Percentiles rank a stretch among this genome's conserved stretches.
Evolutionary conservation across 1,140 invertebrate species (phyloP).

Genomic region (Ooceraea biroi): DNA sequence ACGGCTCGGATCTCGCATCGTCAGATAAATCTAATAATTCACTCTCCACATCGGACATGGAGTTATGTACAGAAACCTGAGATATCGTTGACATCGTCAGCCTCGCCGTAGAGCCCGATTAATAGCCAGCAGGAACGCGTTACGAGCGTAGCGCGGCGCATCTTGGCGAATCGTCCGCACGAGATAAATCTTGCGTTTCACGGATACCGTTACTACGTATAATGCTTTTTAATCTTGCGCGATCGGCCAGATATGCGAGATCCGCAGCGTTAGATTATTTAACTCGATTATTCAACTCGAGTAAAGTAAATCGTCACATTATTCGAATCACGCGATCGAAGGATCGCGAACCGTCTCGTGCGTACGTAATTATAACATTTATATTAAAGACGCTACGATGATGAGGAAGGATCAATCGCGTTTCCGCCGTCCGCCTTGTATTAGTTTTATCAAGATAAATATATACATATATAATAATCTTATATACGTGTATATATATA

Average conservation of each 20-base stretch:
- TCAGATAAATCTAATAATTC: too few species aligned
- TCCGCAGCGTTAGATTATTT: too few species aligned
- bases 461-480: constrained; percentile 77
- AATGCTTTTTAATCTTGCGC: neutral
- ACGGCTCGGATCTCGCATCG: too few species aligned
- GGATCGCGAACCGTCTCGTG: neutral
- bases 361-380: constrained; percentile 21
- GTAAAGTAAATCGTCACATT: neutral
- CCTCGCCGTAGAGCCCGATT: too few species aligned
- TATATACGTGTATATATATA: constrained; percentile 75
- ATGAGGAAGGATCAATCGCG: constrained; percentile 71
- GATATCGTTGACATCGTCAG: too few species aligned
- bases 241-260: constrained; percentile 14
- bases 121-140: too few species aligned
- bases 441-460: constrained; percentile 85
- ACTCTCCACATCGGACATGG: too few species aligned
- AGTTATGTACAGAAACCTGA: too few species aligned
- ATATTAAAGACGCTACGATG: constrained; percentile 28
- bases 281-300: too few species aligned
- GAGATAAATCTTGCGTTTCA: neutral
- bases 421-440: constrained; percentile 79
- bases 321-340: neutral
- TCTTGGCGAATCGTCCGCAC: neutral
- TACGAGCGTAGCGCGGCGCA: neutral
- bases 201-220: too few species aligned